These are phyloP conservation scores for Bradypodion pumilum DNA, from an alignment of 2,797 vertebrate species.

Conservation along the genomic window DNA sequence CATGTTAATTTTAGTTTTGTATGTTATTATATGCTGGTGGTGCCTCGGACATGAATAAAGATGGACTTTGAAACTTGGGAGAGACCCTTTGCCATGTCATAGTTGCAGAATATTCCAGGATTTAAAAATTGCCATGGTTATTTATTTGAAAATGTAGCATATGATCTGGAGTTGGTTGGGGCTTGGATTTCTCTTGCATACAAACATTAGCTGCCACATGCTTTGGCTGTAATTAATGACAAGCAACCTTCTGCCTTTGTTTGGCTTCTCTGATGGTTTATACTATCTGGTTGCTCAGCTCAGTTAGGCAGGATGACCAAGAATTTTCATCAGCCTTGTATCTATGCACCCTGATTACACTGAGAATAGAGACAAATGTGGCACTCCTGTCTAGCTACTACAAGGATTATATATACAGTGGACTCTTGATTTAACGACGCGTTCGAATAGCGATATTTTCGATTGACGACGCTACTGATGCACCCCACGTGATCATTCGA, in stretches of 20 bases:
- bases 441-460: no score
- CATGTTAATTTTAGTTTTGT: no score
- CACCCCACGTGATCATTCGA: no score
- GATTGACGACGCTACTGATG: no score
- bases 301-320: not conserved
- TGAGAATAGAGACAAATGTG: not conserved
- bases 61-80: slow-evolving; percentile 6
- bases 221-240: not conserved
- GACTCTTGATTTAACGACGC: no score
- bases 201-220: not conserved
- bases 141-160: slow-evolving; percentile 6
- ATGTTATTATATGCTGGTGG: no score
- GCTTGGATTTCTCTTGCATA: not conserved
- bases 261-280: not conserved
- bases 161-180: not conserved
- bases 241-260: not conserved
- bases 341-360: not conserved
- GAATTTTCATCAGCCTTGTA: not conserved
- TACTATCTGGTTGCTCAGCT: not conserved
- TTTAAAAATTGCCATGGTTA: slow-evolving; percentile 8
- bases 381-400: not conserved
- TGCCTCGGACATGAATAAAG: no score
- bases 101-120: no score
- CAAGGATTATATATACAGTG: no score
- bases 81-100: slow-evolving; percentile 17